These are phyloP conservation scores for Halichoerus grypus DNA, from an alignment of 2,113 vertebrate species.

Conservation along the genomic window DNA sequence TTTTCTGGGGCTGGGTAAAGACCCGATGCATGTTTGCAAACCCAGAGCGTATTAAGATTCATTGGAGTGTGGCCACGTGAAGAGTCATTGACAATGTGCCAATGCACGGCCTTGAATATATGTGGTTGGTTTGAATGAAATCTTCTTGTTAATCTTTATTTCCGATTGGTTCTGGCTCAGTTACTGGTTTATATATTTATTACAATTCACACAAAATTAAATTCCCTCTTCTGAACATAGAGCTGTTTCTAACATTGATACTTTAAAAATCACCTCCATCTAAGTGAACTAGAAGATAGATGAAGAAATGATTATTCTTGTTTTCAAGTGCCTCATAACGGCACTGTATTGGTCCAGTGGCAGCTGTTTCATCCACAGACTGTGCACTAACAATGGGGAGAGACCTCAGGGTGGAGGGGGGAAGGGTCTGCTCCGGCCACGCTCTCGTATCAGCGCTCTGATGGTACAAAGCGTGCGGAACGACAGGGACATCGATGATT, in stretches of 20 bases:
- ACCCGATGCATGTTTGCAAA: background rate
- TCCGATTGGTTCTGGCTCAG: background rate
- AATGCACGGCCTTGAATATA: background rate
- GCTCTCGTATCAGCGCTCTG: fast-evolving
- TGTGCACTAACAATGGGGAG: background rate
- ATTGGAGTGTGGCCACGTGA: background rate
- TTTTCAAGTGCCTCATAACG: background rate
- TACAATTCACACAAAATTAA: background rate
- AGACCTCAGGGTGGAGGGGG: background rate
- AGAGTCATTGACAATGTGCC: background rate
- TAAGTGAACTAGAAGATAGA: background rate
- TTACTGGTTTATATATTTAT: background rate
- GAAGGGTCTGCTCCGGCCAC: fast-evolving
- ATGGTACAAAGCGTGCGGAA: fast-evolving
- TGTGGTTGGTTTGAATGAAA: background rate
- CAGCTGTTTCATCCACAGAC: background rate
- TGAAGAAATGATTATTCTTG: background rate
- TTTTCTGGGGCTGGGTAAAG: background rate
- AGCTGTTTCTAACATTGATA: background rate
- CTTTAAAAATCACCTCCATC: background rate
- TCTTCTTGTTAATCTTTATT: background rate
- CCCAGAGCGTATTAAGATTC: background rate
- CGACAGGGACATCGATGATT: fast-evolving
- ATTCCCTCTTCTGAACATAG: background rate
- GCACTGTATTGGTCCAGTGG: background rate